Evolutionary conservation across 2,888 invertebrate species (phyloP).

Genomic region (Gastrophysa polygoni): DNA sequence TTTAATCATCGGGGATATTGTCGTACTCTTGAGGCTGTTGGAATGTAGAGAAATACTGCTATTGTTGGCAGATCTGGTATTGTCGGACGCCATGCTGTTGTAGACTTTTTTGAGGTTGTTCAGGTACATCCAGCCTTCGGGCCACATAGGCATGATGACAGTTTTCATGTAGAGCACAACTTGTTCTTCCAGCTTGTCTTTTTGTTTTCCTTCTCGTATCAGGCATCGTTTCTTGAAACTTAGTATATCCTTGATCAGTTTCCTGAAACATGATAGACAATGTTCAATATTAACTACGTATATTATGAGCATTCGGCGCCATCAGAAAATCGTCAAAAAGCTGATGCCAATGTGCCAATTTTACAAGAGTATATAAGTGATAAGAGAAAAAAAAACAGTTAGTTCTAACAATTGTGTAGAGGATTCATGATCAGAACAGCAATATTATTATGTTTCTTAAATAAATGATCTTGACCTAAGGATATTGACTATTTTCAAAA

Average conservation of each 20-base stretch:
- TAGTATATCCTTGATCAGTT: slow-evolving; percentile 52
- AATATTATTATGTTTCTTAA: too few species aligned
- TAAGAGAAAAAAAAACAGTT: too few species aligned
- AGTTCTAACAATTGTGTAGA: too few species aligned
- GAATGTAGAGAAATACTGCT: not conserved
- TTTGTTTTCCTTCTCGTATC: slow-evolving; percentile 54
- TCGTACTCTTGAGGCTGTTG: not conserved
- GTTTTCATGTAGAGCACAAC: slow-evolving; percentile 59
- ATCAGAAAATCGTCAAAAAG: slow-evolving; percentile 18
- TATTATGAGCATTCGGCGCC: not conserved
- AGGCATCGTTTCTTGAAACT: slow-evolving; percentile 51
- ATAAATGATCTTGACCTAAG: too few species aligned
- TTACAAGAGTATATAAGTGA: too few species aligned
- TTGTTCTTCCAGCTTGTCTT: slow-evolving; percentile 60
- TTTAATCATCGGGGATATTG: not conserved
- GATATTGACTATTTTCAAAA: too few species aligned
- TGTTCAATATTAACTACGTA: too few species aligned
- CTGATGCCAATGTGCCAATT: too few species aligned
- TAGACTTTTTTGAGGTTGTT: slow-evolving; percentile 51
- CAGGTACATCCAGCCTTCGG: slow-evolving; percentile 63
- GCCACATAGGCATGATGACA: slow-evolving; percentile 62
- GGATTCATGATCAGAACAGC: too few species aligned
- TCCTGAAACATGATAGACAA: slow-evolving; percentile 43
- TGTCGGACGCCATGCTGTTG: slow-evolving; percentile 28
- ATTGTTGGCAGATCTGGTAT: not conserved